These are phyloP conservation scores for Apotomis capreana DNA, from an alignment of 2,888 invertebrate genomes.

Conservation along the genomic window DNA sequence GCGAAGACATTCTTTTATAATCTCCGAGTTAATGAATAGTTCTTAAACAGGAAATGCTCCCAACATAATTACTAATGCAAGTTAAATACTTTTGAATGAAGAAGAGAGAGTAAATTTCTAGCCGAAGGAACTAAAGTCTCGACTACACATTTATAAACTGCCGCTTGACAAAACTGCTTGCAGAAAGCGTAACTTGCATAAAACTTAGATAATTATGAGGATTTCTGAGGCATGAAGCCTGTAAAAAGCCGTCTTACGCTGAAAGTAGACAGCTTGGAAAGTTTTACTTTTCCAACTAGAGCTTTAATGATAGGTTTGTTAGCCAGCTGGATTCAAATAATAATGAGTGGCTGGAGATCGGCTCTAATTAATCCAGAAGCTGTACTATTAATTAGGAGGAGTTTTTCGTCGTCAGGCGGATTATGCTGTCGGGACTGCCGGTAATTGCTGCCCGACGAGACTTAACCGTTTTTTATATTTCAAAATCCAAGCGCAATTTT, in stretches of 20 bases:
- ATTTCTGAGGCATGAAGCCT: constrained; percentile 8
- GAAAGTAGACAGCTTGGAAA: constrained; percentile 6
- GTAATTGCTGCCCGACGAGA: constrained; percentile 60
- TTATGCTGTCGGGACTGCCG: constrained; percentile 60
- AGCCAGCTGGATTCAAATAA: constrained; percentile 57
- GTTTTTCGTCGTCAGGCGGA: constrained; percentile 72
- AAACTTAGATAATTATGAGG: constrained; percentile 28
- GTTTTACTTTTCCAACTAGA: constrained; percentile 25
- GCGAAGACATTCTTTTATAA: no score
- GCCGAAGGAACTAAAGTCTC: neutral
- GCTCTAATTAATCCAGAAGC: constrained; percentile 74
- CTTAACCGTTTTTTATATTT: constrained; percentile 48
- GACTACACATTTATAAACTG: constrained; percentile 1
- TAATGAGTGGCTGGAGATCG: constrained; percentile 56
- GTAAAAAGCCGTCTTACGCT: constrained; percentile 5
- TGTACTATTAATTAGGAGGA: constrained; percentile 75
- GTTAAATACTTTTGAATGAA: constrained; percentile 15
- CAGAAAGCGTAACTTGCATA: constrained; percentile 24
- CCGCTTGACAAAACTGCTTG: constrained; percentile 4
- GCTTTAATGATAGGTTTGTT: constrained; percentile 36
- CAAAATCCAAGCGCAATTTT: constrained; percentile 39
- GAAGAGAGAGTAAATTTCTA: constrained; percentile 7
- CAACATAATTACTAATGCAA: constrained; percentile 25
- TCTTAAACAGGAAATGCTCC: constrained; percentile 14
- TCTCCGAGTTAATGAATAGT: constrained; percentile 4